Evolutionary conservation across 2,113 vertebrate genomes (phyloP), one percentile per base, ranked within the genome.

Genomic region (Megaleporinus macrocephalus): DNA sequence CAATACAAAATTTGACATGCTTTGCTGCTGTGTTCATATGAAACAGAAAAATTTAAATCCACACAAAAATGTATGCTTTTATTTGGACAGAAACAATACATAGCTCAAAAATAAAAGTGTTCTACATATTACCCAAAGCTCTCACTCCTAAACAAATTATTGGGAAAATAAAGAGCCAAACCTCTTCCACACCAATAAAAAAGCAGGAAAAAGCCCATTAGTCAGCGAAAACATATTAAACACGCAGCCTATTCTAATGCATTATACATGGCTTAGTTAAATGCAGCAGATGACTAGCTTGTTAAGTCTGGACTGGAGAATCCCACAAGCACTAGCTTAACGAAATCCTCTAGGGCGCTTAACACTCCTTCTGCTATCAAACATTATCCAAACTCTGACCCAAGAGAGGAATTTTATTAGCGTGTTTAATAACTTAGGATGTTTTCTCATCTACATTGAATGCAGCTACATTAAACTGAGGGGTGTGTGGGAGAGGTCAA

Each of bases 181-280:
- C 29, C 63, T 82, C 73, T 29, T 75, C 22, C 13, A 44, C 24
- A 47, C 16, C 7, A 47, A 24, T 14, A 57, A 63, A 81, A 5
- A 61, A 73, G n/a, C 16, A 15, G 53, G 49, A 51, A 55, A 71
- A 55, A 73, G 16, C 65, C 55, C 70, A 79, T 84, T 79, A 80
- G 13, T 55, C 16, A 73, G 53, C 26, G 24, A 65, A 83, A 79
- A 68, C 36, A 49, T 74, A 78, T 49, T 65, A 78, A 55, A 83
- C 74, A 55, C 36, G 41, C 73, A 55, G 59, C 82, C 85, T 83
- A 61, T 49, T 24, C 24, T 74, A 47, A 78, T 85, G 62, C 82
- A 81, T 87, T 83, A 88, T 81, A 80, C 77, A 86, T 66, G 78
- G 55, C 24, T 69, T 73, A 29, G 53, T 57, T 78, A 74, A 83